These are phyloP conservation scores for human (Homo sapiens) DNA, from an alignment of 2,113 vertebrate species.

Conservation along the genomic window DNA sequence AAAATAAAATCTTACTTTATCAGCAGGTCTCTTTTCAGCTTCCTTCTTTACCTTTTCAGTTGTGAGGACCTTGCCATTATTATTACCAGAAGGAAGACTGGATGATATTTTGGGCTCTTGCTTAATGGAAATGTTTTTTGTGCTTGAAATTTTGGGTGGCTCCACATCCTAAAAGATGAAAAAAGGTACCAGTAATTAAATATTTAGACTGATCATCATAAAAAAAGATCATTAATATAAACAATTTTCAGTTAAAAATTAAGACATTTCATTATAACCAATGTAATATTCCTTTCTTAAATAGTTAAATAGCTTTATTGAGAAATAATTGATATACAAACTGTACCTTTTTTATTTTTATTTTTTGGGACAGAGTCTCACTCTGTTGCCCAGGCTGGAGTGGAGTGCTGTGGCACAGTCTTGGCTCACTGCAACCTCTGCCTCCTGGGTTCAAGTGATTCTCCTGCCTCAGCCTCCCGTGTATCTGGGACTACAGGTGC, in stretches of 20 bases:
- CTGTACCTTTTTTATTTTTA: neutral
- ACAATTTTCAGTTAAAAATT: slow-evolving; percentile 39
- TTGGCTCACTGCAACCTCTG: no score
- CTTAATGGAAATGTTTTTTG: slow-evolving; percentile 91
- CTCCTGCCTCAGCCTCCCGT: no score
- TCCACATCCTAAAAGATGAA: slow-evolving; percentile 90
- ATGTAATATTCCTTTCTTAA: neutral
- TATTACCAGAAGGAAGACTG: slow-evolving; percentile 87
- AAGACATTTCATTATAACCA: neutral
- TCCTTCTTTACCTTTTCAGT: slow-evolving; percentile 97
- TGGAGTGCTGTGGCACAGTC: no score
- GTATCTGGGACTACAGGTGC: no score
- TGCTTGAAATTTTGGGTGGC: slow-evolving; percentile 89
- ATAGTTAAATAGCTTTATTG: neutral
- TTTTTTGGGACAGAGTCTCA: no score
- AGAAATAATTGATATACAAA: neutral
- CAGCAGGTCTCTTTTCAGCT: slow-evolving; percentile 92
- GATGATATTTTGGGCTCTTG: slow-evolving; percentile 92
- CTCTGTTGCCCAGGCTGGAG: no score
- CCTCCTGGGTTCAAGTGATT: no score
- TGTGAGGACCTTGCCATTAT: slow-evolving; percentile 89
- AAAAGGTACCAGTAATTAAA: slow-evolving; percentile 21
- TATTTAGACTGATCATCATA: slow-evolving; percentile 1
- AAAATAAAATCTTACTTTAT: slow-evolving; percentile 89
- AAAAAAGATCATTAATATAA: slow-evolving; percentile 1